These are phyloP conservation scores for Capreolus pygargus DNA, from an alignment of 2,113 vertebrate genomes.

Conservation along the genomic window DNA sequence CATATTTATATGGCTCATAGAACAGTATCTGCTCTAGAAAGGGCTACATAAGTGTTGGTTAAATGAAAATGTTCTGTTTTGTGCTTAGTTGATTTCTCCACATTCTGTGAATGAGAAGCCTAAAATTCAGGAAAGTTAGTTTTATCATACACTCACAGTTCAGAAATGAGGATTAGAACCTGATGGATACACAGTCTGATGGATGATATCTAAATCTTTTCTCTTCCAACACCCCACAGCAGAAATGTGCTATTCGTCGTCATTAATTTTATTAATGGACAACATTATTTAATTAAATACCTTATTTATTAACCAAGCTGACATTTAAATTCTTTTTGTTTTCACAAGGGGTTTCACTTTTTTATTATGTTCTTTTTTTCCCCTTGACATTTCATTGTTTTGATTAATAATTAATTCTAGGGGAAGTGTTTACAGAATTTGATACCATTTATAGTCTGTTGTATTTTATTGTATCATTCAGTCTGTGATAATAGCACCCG, in stretches of 20 bases:
- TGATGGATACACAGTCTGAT: background rate
- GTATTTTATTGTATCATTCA: background rate
- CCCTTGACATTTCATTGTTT: conserved; percentile 27
- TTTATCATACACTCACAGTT: background rate
- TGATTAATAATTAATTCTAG: conserved; percentile 17
- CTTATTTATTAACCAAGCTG: background rate
- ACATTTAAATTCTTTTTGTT: conserved; percentile 19
- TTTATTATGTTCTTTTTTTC: background rate
- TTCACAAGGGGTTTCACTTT: background rate
- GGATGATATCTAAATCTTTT: background rate
- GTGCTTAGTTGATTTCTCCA: background rate
- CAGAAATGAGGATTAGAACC: background rate
- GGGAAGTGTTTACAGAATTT: background rate
- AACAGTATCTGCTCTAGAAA: background rate
- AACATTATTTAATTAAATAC: conserved; percentile 11
- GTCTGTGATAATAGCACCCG: background rate
- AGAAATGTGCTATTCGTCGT: background rate
- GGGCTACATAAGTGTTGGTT: background rate
- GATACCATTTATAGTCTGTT: background rate
- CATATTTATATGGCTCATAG: background rate
- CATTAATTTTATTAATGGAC: background rate
- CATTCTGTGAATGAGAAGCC: background rate
- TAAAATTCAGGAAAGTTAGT: background rate
- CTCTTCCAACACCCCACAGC: background rate
- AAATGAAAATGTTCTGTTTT: background rate